phyloP scores from a whole-genome alignment of 2,888 invertebrate genomes.

The Chironomus tentans region DNA sequence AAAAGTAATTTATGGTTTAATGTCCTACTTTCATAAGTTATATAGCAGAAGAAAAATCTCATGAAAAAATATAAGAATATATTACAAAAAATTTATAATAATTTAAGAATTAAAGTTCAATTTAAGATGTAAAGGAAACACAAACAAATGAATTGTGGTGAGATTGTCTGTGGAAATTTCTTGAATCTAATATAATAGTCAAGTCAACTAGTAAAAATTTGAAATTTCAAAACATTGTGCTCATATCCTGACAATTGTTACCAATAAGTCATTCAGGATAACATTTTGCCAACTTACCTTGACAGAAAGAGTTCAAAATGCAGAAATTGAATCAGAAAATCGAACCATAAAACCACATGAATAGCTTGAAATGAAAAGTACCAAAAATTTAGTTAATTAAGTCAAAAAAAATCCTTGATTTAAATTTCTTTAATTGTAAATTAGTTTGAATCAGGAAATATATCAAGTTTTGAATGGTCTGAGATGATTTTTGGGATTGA shows the following conservation, averaged over 20 bases:
- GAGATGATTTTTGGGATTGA: background rate
- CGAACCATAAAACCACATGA: background rate
- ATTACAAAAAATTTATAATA: no score
- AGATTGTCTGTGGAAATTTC: no score
- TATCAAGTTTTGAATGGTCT: background rate
- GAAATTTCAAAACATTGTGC: no score
- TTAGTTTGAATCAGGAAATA: background rate
- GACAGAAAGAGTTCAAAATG: background rate
- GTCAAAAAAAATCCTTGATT: background rate
- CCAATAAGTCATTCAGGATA: background rate
- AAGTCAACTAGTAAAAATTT: no score
- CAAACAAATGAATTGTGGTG: no score
- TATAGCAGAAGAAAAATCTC: no score
- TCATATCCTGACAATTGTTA: background rate
- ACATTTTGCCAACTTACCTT: background rate
- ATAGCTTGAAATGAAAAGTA: background rate
- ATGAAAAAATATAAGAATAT: no score
- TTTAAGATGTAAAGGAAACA: no score
- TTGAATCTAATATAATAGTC: no score
- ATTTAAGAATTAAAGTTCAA: no score
- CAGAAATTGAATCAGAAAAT: background rate
- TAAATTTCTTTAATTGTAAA: background rate
- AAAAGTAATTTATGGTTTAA: no score
- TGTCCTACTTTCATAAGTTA: no score
- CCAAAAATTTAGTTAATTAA: constrained; percentile 4